Evolutionary conservation across 1,140 invertebrate genomes (phyloP), one percentile per base, ranked within the genome.

Genomic region (Drosophila carrolli): DNA sequence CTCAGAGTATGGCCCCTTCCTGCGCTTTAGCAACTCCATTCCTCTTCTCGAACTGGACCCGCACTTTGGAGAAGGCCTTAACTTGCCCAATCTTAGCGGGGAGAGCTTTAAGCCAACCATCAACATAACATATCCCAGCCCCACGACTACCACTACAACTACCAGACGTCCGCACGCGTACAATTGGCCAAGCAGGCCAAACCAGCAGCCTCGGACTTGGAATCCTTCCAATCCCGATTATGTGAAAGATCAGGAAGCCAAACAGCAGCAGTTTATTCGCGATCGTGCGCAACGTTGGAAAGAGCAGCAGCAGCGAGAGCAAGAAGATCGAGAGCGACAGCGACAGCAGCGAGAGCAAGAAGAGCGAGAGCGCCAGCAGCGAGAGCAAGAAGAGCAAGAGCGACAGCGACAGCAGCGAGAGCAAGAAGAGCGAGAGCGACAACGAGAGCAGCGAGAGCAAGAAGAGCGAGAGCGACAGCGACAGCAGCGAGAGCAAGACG

Each of bases 31-130:
- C 27, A 92, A 91, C 50, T 73, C 70, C 0, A 81, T 46, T 6
- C 68, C 74, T 23, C 53, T 91, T 23, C 53, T 91, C 19, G 91
- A 91, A 14, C 27, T 91, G 29, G 90, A 91, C 40, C 81, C 80
- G 41, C 88, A 92, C 44, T 91, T 91, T 54, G 84, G 77, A 2
- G 91, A 92, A 23, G 88, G 91, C 40, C 73, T 91, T 27, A 38
- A 78, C 27, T 53, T 88, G 32, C 91, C 91, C 0, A 79, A 77
- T 55, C 32, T 86, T 4, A 81, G 86, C 50, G 55, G 66, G 0
- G 56, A 81, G 19, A 78, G 54, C 35, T 60, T 75, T 11, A 78
- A 56, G 50, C 41, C 37, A 57, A 47, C 10, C 13, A 68, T 43
- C 32, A 70, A 32, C 9, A 16, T 16, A 16, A 16, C 16, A 16